Conservation (phyloP, 2,113 vertebrate genomes). For the Okapia johnstoni region DNA sequence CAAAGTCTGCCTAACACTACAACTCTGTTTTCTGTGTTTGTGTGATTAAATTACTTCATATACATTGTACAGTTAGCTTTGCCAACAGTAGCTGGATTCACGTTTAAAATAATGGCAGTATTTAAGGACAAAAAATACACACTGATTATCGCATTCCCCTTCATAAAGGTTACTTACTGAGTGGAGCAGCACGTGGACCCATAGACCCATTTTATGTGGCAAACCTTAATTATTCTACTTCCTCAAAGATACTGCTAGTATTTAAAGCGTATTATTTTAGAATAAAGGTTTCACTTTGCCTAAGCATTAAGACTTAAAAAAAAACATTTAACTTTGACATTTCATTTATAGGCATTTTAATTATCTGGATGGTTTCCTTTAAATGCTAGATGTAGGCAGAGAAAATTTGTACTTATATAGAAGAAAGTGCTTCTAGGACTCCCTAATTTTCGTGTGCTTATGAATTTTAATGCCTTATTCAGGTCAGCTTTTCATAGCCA, state of each 20-base stretch:
- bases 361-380: conserved; percentile 84
- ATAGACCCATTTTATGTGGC: conserved; percentile 66
- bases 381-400: conserved; percentile 81
- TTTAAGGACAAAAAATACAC: conserved; percentile 74
- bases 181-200: conserved; percentile 49
- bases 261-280: conserved; percentile 79
- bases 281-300: conserved; percentile 76
- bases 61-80: conserved; percentile 65
- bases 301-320: conserved; percentile 66
- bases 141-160: conserved; percentile 58
- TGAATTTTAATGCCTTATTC: conserved; percentile 81
- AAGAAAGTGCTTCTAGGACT: conserved; percentile 80
- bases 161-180: conserved; percentile 73
- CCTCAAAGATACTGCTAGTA: conserved; percentile 70
- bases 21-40: conserved; percentile 37
- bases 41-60: conserved; percentile 71
- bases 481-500: conserved; percentile 76
- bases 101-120: conserved; percentile 76
- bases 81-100: conserved; percentile 60
- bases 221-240: conserved; percentile 77
- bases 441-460: conserved; percentile 84
- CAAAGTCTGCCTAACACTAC: conserved; percentile 22
- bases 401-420: conserved; percentile 80
- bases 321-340: conserved; percentile 84
- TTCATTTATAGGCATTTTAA: conserved; percentile 85